Evolutionary conservation across 37 sponge, comb jelly and placozoan genomes (phyloP), one percentile per base, ranked within the genome.

Genomic region (Agelas oroides): DNA sequence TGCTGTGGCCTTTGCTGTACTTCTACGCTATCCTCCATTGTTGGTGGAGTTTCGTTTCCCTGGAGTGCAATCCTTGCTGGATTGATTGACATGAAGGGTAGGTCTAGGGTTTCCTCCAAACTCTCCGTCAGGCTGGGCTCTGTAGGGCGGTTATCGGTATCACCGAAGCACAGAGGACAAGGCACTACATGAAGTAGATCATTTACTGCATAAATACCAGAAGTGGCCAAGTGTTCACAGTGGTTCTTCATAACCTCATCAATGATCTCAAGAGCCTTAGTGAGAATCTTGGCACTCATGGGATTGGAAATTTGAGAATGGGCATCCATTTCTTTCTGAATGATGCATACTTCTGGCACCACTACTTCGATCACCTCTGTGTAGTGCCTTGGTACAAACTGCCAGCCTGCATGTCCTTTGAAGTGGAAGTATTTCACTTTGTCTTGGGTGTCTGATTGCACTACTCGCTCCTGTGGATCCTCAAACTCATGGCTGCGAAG

Each of bases 181-280:
- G 91, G 91, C 16, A 85, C 40, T 1, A 89, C 38, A 30, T 89
- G 90, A 1, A 71, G 53, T 74, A 89, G 31, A 66, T 83, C 75
- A 24, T 39, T 73, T 20, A 65, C 5, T 23, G 85, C 70, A 40
- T 84, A 84, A 34, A 89, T 79, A 11, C 90, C 90, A 23, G 77
- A 40, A 6, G 37, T 65, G 17, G 80, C 58, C 25, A 89, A 65
- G 28, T 71, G 65, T 40, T 84, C 85, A 60, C 85, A 89, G 80
- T 89, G 90, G 65, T 70, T 84, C 77, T 89, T 84, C n/a, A 89
- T 58, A 11, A 89, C 84, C 40, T 89, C 90, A 24, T 89, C 90
- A 23, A 89, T 35, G 1, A 84, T 65, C 84, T 84, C 84, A 30
- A 84, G 65, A 23, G 75, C 84, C 37, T 84, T 84, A 33, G 79